Evolutionary conservation across 2,888 invertebrate species (phyloP).

Genomic region (Drosophila mimica): DNA sequence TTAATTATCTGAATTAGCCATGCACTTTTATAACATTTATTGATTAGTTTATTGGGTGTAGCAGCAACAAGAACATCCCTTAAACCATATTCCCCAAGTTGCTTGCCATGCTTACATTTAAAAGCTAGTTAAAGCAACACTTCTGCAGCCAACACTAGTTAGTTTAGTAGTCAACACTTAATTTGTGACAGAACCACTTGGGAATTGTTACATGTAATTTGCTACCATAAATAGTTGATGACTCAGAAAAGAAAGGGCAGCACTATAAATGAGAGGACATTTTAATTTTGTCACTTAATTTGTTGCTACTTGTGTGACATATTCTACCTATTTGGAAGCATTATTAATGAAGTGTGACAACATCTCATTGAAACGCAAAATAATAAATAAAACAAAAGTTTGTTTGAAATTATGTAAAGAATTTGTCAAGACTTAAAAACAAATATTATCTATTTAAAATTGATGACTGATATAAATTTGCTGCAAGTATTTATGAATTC

Average conservation of each 20-base stretch:
- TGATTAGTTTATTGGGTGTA: slow-evolving; percentile 10
- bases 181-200: slow-evolving; percentile 24
- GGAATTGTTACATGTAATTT: slow-evolving; percentile 34
- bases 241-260: not conserved
- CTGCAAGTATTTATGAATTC: not conserved
- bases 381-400: not conserved
- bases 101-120: slow-evolving; percentile 4
- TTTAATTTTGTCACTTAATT: not conserved
- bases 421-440: not conserved
- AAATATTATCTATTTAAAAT: not conserved
- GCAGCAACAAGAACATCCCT: not conserved
- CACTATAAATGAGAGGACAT: not conserved
- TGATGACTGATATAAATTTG: not conserved
- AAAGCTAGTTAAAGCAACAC: slow-evolving; percentile 5
- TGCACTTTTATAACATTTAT: slow-evolving; percentile 3
- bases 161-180: slow-evolving; percentile 12
- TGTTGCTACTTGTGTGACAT: not conserved
- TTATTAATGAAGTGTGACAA: not conserved
- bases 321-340: not conserved
- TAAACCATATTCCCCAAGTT: slow-evolving; percentile 2
- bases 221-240: slow-evolving; percentile 32
- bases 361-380: not conserved
- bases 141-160: slow-evolving; percentile 13
- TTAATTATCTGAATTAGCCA: slow-evolving; percentile 38
- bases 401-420: not conserved